These are phyloP conservation scores for Streptopelia turtur DNA, from an alignment of 2,797 vertebrate genomes.

Conservation along the genomic window DNA sequence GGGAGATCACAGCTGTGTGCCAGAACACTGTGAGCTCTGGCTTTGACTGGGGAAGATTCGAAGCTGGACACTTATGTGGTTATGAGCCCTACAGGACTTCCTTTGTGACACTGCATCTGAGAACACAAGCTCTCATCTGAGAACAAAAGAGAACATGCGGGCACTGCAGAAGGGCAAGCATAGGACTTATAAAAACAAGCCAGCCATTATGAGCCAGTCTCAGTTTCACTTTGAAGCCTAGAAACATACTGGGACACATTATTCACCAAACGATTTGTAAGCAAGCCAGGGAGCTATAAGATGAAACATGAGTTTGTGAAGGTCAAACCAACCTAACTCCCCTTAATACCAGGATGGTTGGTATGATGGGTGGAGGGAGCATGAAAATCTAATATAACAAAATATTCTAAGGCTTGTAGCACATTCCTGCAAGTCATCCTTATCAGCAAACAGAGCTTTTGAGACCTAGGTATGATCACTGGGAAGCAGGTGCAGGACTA, in stretches of 20 bases:
- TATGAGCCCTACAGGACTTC: background rate
- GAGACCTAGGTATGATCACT: background rate
- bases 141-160: background rate
- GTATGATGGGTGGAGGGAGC: background rate
- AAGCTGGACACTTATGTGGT: background rate
- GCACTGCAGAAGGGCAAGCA: background rate
- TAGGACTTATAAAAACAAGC: background rate
- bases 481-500: background rate
- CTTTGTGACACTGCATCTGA: background rate
- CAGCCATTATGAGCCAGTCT: background rate
- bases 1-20: background rate
- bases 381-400: background rate
- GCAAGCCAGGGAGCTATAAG: background rate
- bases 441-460: background rate
- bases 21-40: background rate
- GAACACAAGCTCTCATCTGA: background rate
- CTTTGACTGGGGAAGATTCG: background rate
- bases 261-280: background rate
- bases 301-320: constrained; percentile 10
- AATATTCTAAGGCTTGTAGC: background rate
- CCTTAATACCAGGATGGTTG: background rate
- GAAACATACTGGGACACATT: background rate
- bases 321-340: background rate
- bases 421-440: background rate
- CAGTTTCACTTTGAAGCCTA: constrained; percentile 20